These are phyloP conservation scores for Pungitius pungitius DNA, from an alignment of 2,113 vertebrate genomes.

Conservation along the genomic window DNA sequence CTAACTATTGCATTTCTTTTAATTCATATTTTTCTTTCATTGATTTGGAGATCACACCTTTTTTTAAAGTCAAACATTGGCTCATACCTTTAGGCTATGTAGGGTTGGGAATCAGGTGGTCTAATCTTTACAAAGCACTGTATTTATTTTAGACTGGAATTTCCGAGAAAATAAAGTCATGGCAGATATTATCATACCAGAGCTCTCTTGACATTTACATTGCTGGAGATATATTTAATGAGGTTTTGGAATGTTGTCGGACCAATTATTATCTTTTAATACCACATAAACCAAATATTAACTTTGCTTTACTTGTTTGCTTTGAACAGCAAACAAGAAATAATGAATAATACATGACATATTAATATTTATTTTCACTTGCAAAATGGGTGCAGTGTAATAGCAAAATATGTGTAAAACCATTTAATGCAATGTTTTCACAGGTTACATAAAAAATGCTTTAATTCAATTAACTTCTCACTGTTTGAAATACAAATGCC, in stretches of 20 bases:
- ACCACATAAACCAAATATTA: not conserved
- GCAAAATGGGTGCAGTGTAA: not conserved
- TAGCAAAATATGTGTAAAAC: not conserved
- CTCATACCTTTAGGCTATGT: not conserved
- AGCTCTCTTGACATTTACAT: conserved; percentile 7
- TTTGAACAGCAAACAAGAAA: not conserved
- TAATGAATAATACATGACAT: not conserved
- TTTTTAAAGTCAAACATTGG: not conserved
- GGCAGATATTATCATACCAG: not conserved
- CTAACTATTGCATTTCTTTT: not conserved
- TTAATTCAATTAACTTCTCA: not conserved
- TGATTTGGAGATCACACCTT: not conserved
- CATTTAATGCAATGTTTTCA: not conserved
- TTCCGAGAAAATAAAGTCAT: not conserved
- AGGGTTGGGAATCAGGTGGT: not conserved
- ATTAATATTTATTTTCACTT: not conserved
- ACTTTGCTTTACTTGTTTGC: not conserved
- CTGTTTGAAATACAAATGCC: not conserved
- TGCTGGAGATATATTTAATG: not conserved
- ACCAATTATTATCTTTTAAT: not conserved
- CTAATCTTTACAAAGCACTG: not conserved
- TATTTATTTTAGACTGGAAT: not conserved
- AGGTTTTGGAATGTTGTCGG: not conserved
- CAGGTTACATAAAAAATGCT: not conserved
- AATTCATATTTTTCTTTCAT: not conserved